These are phyloP conservation scores for Tamias sibiricus DNA, from an alignment of 2,113 vertebrate species.

Conservation along the genomic window DNA sequence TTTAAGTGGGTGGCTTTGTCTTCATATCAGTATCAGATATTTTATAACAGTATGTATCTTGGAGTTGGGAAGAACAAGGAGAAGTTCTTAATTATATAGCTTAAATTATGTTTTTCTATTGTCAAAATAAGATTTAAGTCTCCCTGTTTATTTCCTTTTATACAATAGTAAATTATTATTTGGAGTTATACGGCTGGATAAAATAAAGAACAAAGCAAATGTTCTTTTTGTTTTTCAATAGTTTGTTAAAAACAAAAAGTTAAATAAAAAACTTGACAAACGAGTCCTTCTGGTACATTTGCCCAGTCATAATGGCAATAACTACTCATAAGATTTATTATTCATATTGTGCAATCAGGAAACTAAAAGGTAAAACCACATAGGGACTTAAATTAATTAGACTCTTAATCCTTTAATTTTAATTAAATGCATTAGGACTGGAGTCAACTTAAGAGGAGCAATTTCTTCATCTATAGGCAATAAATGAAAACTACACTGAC, in stretches of 20 bases:
- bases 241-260: neutral
- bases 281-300: neutral
- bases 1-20: neutral
- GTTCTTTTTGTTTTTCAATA: neutral
- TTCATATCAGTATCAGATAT: neutral
- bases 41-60: neutral
- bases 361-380: constrained; percentile 32
- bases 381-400: constrained; percentile 33
- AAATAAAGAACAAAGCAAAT: constrained; percentile 30
- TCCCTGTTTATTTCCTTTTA: constrained; percentile 24
- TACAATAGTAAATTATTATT: constrained; percentile 45
- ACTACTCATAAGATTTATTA: constrained; percentile 50
- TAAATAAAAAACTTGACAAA: constrained; percentile 48
- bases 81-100: constrained; percentile 9
- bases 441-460: neutral
- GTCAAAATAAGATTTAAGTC: constrained; percentile 33
- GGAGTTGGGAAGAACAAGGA: neutral
- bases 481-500: neutral
- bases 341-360: constrained; percentile 45
- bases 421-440: constrained; percentile 35
- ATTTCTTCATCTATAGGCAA: constrained; percentile 29
- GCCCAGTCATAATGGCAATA: neutral
- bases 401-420: constrained; percentile 50
- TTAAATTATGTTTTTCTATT: constrained; percentile 43
- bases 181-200: neutral